A percentile compares a stretch with the other conserved stretches of the same genome.
phyloP scores from a whole-genome alignment of 2,113 vertebrate genomes.

The Phyllopteryx taeniolatus region DNA sequence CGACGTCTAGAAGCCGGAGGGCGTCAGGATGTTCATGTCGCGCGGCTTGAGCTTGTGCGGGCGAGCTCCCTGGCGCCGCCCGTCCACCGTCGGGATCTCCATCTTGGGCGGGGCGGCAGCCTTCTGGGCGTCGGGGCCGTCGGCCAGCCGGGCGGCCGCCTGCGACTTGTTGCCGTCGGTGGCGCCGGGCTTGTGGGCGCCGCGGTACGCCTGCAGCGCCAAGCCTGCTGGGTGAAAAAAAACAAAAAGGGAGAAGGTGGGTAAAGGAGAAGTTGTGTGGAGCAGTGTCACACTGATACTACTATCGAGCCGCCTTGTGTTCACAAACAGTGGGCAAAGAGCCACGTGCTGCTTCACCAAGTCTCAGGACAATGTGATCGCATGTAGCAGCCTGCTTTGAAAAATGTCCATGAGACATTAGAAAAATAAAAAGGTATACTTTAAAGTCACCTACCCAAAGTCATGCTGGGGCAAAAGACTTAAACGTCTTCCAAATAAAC shows the following conservation, averaged over 20 bases:
- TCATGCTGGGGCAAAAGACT: conserved; percentile 36
- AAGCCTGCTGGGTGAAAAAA: conserved; percentile 75
- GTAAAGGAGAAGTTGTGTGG: neutral
- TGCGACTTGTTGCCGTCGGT: conserved; percentile 91
- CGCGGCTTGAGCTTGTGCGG: conserved; percentile 85
- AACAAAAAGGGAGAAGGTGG: neutral
- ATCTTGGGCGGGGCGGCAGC: conserved; percentile 82
- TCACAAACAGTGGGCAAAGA: neutral
- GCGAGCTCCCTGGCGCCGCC: conserved; percentile 70
- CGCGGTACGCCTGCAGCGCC: conserved; percentile 84
- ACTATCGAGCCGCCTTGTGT: neutral
- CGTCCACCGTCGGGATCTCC: conserved; percentile 81
- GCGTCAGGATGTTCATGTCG: conserved; percentile 88
- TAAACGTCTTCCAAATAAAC: conserved; percentile 3
- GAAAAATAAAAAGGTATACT: neutral
- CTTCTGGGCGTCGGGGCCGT: conserved; percentile 70
- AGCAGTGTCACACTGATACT: neutral
- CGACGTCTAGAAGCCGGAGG: conserved; percentile 81
- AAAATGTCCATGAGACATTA: neutral
- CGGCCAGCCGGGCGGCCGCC: conserved; percentile 76
- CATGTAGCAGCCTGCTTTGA: neutral
- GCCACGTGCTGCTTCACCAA: neutral
- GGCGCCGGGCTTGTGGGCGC: conserved; percentile 85
- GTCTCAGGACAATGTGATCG: neutral
- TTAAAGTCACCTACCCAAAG: conserved; percentile 40